Conservation (phyloP, 2,797 vertebrate species). For the Oreortyx pictus region DNA sequence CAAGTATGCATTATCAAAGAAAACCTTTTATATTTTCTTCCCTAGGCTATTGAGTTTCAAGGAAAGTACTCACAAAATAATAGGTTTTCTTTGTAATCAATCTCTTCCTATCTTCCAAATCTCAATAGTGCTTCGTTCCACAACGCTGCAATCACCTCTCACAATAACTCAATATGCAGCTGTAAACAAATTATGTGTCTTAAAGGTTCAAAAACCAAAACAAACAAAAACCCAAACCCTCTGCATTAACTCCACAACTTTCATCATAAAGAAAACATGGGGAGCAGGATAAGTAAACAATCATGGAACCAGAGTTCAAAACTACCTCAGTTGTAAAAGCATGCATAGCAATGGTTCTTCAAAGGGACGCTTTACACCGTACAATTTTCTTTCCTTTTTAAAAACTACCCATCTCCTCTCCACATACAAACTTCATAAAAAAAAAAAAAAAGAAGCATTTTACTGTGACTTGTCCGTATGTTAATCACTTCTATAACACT, state of each 20-base stretch:
- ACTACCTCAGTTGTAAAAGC: background rate
- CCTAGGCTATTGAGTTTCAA: background rate
- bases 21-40: background rate
- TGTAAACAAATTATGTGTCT: background rate
- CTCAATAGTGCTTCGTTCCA: background rate
- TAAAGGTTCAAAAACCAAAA: background rate
- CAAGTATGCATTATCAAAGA: background rate
- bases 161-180: background rate
- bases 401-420: background rate
- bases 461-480: background rate
- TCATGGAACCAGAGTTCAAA: background rate
- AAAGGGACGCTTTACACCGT: background rate
- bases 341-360: background rate
- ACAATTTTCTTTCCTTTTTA: background rate
- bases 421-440: background rate
- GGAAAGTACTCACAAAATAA: background rate
- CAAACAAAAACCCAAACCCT: background rate
- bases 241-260: background rate
- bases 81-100: background rate
- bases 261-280: background rate
- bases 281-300: background rate
- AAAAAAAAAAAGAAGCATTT: background rate
- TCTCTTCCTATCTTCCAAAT: background rate
- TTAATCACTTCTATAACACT: background rate
- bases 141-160: background rate